phyloP scores from a whole-genome alignment of 2,888 invertebrate genomes.

The Callyntrura sp. region DNA sequence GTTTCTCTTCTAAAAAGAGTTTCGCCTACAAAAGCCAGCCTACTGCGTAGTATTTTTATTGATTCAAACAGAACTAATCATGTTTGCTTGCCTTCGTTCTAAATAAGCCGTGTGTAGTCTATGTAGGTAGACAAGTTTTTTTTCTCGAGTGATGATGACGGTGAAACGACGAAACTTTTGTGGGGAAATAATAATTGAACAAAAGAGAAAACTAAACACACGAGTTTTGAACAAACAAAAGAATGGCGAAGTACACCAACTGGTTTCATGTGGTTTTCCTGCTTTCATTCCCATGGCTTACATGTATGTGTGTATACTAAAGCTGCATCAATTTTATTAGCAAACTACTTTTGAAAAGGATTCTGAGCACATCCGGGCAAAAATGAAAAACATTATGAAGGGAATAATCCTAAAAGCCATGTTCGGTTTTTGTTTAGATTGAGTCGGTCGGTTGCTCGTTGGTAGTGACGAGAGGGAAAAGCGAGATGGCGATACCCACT shows the following conservation, averaged over 20 bases:
- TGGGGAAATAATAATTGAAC: no score
- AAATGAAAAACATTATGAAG: constrained; percentile 17
- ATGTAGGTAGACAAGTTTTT: no score
- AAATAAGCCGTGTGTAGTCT: no score
- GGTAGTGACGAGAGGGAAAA: no score
- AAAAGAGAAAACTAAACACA: neutral
- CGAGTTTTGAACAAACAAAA: neutral
- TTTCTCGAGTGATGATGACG: no score
- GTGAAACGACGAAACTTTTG: no score
- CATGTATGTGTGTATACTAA: neutral
- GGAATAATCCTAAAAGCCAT: constrained; percentile 2
- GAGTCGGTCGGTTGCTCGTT: neutral
- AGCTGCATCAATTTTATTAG: neutral
- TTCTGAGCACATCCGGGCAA: neutral
- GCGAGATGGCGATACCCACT: no score
- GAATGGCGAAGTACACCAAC: neutral
- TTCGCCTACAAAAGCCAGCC: no score
- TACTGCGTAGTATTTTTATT: no score
- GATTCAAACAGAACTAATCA: no score
- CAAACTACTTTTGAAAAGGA: neutral
- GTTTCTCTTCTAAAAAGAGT: no score
- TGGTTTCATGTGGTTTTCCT: constrained; percentile 5
- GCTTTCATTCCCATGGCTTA: neutral
- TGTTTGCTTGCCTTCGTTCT: no score
- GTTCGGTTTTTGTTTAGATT: constrained; percentile 8